Conservation (phyloP, 1,140 invertebrate species). For the Heliconius melpomene region DNA sequence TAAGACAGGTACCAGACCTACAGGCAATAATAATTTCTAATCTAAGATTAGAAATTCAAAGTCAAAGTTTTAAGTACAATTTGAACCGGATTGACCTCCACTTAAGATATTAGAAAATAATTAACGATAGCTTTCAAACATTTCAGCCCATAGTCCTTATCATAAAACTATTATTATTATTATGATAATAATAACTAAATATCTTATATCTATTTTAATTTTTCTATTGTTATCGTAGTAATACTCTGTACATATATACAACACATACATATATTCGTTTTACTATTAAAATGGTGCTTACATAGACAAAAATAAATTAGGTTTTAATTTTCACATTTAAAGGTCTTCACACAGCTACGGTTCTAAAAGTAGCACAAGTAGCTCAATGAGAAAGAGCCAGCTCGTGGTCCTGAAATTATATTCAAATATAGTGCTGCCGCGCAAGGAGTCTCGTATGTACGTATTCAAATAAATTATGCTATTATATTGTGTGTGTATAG, state of each 20-base stretch:
- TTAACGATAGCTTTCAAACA: not conserved
- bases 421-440: conserved; percentile 44
- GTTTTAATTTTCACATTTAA: conserved; percentile 8
- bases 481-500: not conserved
- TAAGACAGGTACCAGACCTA: not conserved
- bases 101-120: not conserved
- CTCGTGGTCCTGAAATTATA: conserved; percentile 39
- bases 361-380: conserved; percentile 41
- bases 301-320: not conserved
- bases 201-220: too few relatives aligned
- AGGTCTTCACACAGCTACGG: conserved; percentile 40
- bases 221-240: too few relatives aligned
- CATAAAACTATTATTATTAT: too few relatives aligned
- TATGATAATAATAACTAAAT: too few relatives aligned
- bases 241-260: too few relatives aligned
- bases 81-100: too few relatives aligned
- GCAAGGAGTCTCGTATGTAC: conserved; percentile 46
- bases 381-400: conserved; percentile 45
- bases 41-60: not conserved
- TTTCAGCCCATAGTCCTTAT: not conserved
- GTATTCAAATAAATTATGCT: conserved; percentile 25
- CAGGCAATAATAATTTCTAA: not conserved
- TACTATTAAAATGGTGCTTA: not conserved
- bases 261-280: not conserved
- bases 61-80: not conserved